Conservation (phyloP, 2,888 invertebrate species). For the Euplexia lucipara region DNA sequence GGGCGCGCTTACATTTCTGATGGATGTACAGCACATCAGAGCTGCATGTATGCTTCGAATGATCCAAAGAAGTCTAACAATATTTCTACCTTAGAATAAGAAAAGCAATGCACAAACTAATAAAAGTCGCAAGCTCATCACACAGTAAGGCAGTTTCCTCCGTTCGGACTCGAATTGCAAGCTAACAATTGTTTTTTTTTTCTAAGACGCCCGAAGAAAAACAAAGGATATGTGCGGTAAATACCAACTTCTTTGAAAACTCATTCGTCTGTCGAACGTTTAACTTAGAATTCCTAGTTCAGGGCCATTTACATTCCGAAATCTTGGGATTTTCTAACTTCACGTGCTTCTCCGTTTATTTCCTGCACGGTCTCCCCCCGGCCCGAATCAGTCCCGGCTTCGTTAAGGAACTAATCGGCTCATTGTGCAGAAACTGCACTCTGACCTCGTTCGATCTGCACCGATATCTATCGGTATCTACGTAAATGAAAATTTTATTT, state of each 20-base stretch:
- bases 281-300: slow-evolving; percentile 66
- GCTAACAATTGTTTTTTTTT: slow-evolving; percentile 54
- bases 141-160: slow-evolving; percentile 39
- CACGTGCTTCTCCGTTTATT: slow-evolving; percentile 66
- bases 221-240: slow-evolving; percentile 61
- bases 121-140: slow-evolving; percentile 44
- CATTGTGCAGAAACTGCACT: slow-evolving; percentile 78
- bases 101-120: slow-evolving; percentile 41
- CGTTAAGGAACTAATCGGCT: slow-evolving; percentile 82
- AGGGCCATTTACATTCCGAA: slow-evolving; percentile 70
- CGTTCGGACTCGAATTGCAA: slow-evolving; percentile 42
- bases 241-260: slow-evolving; percentile 63
- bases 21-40: neutral
- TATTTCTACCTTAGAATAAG: slow-evolving; percentile 6
- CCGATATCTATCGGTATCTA: slow-evolving; percentile 61
- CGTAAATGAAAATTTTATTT: slow-evolving; percentile 73
- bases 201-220: slow-evolving; percentile 45
- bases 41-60: slow-evolving; percentile 6
- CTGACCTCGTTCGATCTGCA: slow-evolving; percentile 72
- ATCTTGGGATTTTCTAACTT: slow-evolving; percentile 72
- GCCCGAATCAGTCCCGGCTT: slow-evolving; percentile 67
- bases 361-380: slow-evolving; percentile 57
- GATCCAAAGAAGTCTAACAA: neutral
- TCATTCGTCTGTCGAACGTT: slow-evolving; percentile 65
- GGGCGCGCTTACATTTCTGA: slow-evolving; percentile 23